These are phyloP conservation scores for Trichogramma evanescens DNA, from an alignment of 2,888 invertebrate genomes.

Conservation along the genomic window DNA sequence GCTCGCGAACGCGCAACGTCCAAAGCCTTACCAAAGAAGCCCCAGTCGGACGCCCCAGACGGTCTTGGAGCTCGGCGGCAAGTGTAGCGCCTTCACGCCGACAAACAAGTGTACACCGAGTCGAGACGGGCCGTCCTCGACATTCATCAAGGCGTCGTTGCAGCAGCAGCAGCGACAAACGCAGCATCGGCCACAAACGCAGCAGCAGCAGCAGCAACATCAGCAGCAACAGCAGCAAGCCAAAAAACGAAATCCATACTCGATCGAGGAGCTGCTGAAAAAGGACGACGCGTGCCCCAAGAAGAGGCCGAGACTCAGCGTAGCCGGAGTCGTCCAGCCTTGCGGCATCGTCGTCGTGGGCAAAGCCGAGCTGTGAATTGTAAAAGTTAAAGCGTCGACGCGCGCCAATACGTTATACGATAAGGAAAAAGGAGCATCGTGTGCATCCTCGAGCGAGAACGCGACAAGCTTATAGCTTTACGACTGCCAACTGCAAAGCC, in stretches of 20 bases:
- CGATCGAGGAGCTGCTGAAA: slow-evolving; percentile 78
- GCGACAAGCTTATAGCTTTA: no score
- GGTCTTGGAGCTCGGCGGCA: slow-evolving; percentile 38
- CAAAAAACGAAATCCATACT: slow-evolving; percentile 74
- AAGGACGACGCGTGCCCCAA: slow-evolving; percentile 63
- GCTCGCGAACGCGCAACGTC: slow-evolving; percentile 29
- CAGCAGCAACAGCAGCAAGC: slow-evolving; percentile 30
- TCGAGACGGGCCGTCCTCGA: no score
- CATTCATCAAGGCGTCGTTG: no score
- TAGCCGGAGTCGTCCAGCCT: slow-evolving; percentile 53
- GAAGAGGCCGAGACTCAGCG: slow-evolving; percentile 44
- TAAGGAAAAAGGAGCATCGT: neutral
- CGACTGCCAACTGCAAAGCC: no score
- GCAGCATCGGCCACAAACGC: slow-evolving; percentile 9
- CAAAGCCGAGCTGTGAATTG: slow-evolving; percentile 35
- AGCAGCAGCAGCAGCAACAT: slow-evolving; percentile 23
- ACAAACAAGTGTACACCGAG: slow-evolving; percentile 17
- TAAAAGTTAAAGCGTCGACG: neutral
- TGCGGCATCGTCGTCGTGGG: slow-evolving; percentile 54
- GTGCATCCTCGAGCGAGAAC: no score
- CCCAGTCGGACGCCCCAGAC: slow-evolving; percentile 22
- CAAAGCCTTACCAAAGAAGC: slow-evolving; percentile 38
- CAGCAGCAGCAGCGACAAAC: no score
- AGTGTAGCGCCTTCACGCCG: slow-evolving; percentile 40
- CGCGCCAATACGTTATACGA: neutral